These are phyloP conservation scores for Episyrphus balteatus DNA, from an alignment of 1,140 invertebrate genomes.

Conservation along the genomic window DNA sequence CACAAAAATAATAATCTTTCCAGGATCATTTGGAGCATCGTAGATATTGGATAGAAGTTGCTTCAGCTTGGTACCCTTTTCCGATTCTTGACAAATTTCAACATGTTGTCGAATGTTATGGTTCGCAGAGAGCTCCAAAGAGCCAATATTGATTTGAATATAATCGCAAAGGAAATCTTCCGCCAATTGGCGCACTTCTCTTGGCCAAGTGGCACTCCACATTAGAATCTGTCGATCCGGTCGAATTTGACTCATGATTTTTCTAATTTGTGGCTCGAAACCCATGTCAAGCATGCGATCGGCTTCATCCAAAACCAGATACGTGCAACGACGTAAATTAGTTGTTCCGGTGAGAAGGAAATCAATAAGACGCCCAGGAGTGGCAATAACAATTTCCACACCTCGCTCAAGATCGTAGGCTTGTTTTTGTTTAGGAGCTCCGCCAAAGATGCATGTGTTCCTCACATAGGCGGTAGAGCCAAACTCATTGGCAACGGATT, in stretches of 20 bases:
- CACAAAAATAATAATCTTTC: constrained; percentile 92
- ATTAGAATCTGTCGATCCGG: constrained; percentile 91
- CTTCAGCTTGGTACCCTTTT: constrained; percentile 72
- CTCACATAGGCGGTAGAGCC: constrained; percentile 67
- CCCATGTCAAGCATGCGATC: constrained; percentile 99
- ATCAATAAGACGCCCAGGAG: constrained; percentile 89
- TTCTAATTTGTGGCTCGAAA: constrained; percentile 95
- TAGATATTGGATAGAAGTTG: constrained; percentile 77
- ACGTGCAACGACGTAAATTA: constrained; percentile 78
- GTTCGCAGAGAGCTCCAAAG: constrained; percentile 81
- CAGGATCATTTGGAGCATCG: constrained; percentile 67
- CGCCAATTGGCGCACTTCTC: constrained; percentile 83
- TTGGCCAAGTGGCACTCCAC: constrained; percentile 98
- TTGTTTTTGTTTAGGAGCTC: constrained; percentile 78
- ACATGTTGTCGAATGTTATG: constrained; percentile 94
- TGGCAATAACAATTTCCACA: constrained; percentile 83
- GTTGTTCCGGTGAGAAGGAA: constrained; percentile 83
- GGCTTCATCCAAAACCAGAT: constrained; percentile 93
- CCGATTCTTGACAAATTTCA: constrained; percentile 80
- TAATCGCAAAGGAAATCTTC: constrained; percentile 84
- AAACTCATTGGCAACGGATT: constrained; percentile 82
- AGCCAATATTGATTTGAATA: constrained; percentile 88
- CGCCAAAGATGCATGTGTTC: constrained; percentile 90
- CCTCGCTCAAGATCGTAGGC: constrained; percentile 75
- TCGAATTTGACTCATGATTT: constrained; percentile 89